phyloP scores from a whole-genome alignment of 1,140 invertebrate species.

The Plodia interpunctella region DNA sequence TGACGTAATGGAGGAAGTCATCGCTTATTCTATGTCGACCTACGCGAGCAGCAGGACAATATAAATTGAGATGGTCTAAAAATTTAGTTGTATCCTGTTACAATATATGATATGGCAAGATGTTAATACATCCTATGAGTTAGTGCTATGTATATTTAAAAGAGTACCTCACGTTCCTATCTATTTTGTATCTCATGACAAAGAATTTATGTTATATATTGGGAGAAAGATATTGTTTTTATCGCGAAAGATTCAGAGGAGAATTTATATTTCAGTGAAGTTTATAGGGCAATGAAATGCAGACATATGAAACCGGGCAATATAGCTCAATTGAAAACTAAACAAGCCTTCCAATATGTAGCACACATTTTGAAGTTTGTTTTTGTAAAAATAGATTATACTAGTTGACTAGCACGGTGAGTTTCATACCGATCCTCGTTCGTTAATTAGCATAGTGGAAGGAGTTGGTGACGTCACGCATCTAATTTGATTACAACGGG shows the following conservation, averaged over 20 bases:
- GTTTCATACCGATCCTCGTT: slow-evolving; percentile 9
- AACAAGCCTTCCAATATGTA: too few relatives aligned
- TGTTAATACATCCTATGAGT: neutral
- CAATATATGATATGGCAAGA: neutral
- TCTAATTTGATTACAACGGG: slow-evolving; percentile 67
- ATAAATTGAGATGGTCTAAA: slow-evolving; percentile 38
- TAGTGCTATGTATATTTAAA: neutral
- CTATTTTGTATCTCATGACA: too few relatives aligned
- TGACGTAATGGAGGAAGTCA: slow-evolving; percentile 68
- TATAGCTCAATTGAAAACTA: too few relatives aligned
- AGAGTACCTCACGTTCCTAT: too few relatives aligned
- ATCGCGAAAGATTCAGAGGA: too few relatives aligned
- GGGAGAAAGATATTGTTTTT: too few relatives aligned
- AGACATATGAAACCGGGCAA: too few relatives aligned
- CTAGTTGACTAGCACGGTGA: neutral
- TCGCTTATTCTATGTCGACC: slow-evolving; percentile 53
- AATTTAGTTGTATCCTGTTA: slow-evolving; percentile 29
- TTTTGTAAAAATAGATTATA: too few relatives aligned
- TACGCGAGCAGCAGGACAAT: slow-evolving; percentile 47
- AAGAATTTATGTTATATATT: too few relatives aligned
- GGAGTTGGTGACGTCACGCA: slow-evolving; percentile 53
- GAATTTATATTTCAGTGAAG: too few relatives aligned
- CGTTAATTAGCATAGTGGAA: slow-evolving; percentile 52
- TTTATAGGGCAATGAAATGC: too few relatives aligned
- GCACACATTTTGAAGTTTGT: too few relatives aligned